A percentile compares a stretch with the other conserved stretches of the same genome.
These are phyloP conservation scores for Oreotragus oreotragus DNA, from an alignment of 2,113 vertebrate genomes.

Conservation along the genomic window DNA sequence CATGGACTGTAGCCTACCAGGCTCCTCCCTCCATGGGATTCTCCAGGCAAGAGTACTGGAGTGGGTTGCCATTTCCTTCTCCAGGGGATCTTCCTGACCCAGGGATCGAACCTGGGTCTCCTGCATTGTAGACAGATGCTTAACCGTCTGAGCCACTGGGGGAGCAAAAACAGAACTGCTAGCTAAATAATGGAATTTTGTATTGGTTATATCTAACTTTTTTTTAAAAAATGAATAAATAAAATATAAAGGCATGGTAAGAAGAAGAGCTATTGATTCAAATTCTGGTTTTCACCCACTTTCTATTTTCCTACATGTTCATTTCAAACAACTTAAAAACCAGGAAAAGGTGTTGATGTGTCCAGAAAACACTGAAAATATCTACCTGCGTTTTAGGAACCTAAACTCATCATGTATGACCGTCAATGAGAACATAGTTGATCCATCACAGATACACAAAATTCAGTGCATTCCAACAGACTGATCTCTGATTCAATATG, in stretches of 20 bases:
- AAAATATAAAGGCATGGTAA: neutral
- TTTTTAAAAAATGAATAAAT: neutral
- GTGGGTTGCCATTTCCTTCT: too few species aligned
- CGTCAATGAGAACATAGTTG: neutral
- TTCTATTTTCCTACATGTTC: neutral
- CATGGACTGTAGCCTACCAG: too few species aligned
- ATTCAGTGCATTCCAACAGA: neutral
- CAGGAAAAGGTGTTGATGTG: neutral
- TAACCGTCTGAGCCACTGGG: too few species aligned
- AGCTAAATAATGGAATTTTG: neutral
- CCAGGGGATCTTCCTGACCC: too few species aligned
- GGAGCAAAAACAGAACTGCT: neutral
- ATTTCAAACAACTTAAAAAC: neutral
- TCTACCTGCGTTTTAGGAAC: neutral
- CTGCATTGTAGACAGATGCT: too few species aligned
- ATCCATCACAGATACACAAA: neutral
- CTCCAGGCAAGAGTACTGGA: too few species aligned
- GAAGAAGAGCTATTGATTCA: neutral
- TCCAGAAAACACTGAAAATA: neutral
- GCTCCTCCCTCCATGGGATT: too few species aligned
- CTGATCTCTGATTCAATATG: neutral
- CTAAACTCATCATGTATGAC: rapidly evolving
- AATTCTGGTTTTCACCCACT: neutral
- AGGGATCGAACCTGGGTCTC: too few species aligned
- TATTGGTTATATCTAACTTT: neutral